Evolutionary conservation across 2,888 invertebrate species (phyloP), one percentile per base, ranked within the genome.

Genomic region (Monopis laevigella): DNA sequence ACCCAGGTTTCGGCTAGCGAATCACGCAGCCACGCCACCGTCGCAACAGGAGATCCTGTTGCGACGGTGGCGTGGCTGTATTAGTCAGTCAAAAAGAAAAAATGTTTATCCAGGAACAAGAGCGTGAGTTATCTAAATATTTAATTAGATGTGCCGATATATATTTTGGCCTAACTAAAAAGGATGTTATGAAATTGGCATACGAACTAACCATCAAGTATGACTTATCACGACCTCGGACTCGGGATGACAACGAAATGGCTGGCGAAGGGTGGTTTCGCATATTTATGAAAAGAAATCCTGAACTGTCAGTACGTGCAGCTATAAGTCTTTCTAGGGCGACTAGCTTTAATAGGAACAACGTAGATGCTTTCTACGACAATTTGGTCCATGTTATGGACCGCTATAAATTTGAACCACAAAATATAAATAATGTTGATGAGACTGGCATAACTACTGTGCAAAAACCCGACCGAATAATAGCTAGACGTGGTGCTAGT

Each of bases 271-370:
- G 42, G 14, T 46, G 47, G 46, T 53, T 52, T 45, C 43, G 43
- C 1, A n/a, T 27, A 2, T 54, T 52, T 39, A 47, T 54, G 50
- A 48, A 43, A 26, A 46, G 49, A 44, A 48, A 52, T 28, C 49
- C 48, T 13, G 44, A 43, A 44, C 44, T 52, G 12, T 48, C 52
- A 11, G 28, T 54, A 6, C 45, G 52, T 4, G 45, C 17, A 24
- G 49, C 52, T 18, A 55, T 50, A 17, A 36, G 36, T 11, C 36
- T 36, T 12, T 49, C 48, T 10, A 40, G 48, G 32, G 51, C 48
- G 7, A 51, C 48, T 11, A 50, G 46, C 36, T 52, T 51, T 40
- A 53, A 52, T 40, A 43, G 29, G 30, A 48, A n/a, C 2, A 53
- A 53, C 28, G 52, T 53, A 3, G 41, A 48, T 28, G 30, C 28